phyloP scores from a whole-genome alignment of 2,888 invertebrate genomes.

The Xestoiulus laeticollis region DNA sequence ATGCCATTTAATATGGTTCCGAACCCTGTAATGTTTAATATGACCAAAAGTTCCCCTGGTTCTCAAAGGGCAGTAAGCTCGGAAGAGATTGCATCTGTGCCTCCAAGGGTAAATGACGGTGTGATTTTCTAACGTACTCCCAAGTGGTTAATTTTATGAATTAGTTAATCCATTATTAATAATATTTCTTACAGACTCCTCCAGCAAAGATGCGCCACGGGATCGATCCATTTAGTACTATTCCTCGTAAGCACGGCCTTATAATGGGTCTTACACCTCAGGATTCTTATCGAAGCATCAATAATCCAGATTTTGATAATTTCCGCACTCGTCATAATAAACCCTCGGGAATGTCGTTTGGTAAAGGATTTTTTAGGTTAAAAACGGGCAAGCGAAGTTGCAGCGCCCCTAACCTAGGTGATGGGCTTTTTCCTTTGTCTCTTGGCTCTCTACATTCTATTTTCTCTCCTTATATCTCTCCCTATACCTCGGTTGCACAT shows the following conservation, averaged over 20 bases:
- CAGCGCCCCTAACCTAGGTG: slow-evolving; percentile 93
- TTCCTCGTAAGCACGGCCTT: slow-evolving; percentile 55
- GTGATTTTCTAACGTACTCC: neutral
- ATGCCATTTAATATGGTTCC: slow-evolving; percentile 36
- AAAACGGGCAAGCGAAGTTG: slow-evolving; percentile 75
- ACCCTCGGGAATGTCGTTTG: slow-evolving; percentile 74
- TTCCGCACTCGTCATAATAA: slow-evolving; percentile 55
- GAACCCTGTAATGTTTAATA: slow-evolving; percentile 36
- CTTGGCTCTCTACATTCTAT: slow-evolving; percentile 37
- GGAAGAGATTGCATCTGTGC: slow-evolving; percentile 61
- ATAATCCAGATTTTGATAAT: slow-evolving; percentile 55
- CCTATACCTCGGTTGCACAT: neutral
- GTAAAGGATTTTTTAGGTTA: slow-evolving; percentile 70
- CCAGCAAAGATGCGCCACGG: slow-evolving; percentile 55
- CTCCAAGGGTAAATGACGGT: slow-evolving; percentile 60
- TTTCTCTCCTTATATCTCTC: slow-evolving; percentile 45
- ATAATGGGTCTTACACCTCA: slow-evolving; percentile 44
- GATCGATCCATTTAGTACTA: slow-evolving; percentile 56
- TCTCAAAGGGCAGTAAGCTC: slow-evolving; percentile 51
- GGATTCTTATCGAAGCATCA: slow-evolving; percentile 52
- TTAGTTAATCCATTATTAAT: neutral
- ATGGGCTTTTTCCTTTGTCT: slow-evolving; percentile 58
- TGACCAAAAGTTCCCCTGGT: slow-evolving; percentile 48
- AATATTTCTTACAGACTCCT: slow-evolving; percentile 51
- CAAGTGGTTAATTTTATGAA: neutral